These are phyloP conservation scores for Misgurnus mizolepis DNA, from an alignment of 2,113 vertebrate genomes.

Conservation along the genomic window DNA sequence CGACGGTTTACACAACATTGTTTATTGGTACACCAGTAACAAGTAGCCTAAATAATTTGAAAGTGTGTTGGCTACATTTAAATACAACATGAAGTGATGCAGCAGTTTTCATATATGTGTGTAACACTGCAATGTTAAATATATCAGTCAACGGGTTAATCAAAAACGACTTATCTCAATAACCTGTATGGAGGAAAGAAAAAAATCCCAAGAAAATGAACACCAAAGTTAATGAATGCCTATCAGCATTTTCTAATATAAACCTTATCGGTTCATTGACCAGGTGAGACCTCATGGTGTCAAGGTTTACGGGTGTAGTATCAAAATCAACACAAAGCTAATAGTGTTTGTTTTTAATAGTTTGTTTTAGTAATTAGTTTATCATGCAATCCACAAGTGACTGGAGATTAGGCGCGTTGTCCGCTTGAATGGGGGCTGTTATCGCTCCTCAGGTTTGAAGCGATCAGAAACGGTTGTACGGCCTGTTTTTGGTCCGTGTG, in stretches of 20 bases:
- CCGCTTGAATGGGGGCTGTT: background rate
- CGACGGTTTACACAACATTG: too few relatives aligned
- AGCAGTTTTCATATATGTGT: too few relatives aligned
- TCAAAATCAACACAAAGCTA: constrained; percentile 43
- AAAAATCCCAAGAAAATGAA: background rate
- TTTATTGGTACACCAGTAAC: too few relatives aligned
- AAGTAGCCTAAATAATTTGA: background rate
- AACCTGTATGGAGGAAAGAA: background rate
- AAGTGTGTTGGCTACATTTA: background rate
- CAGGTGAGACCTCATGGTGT: constrained; percentile 45
- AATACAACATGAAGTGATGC: too few relatives aligned
- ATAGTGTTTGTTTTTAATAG: constrained; percentile 30
- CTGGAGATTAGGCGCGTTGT: background rate
- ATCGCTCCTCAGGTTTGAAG: background rate
- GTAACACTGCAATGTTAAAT: background rate
- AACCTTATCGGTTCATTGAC: constrained; percentile 20
- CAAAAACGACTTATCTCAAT: background rate
- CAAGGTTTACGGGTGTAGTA: constrained; percentile 47
- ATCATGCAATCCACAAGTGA: constrained; percentile 4
- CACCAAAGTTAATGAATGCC: background rate
- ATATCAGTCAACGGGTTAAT: background rate
- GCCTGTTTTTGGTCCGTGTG: background rate
- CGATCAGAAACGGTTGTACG: too few relatives aligned
- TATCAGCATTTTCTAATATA: background rate
- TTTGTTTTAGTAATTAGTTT: constrained; percentile 40